Conservation (phyloP, 2,888 invertebrate species). For the Danaus chrysippus region DNA sequence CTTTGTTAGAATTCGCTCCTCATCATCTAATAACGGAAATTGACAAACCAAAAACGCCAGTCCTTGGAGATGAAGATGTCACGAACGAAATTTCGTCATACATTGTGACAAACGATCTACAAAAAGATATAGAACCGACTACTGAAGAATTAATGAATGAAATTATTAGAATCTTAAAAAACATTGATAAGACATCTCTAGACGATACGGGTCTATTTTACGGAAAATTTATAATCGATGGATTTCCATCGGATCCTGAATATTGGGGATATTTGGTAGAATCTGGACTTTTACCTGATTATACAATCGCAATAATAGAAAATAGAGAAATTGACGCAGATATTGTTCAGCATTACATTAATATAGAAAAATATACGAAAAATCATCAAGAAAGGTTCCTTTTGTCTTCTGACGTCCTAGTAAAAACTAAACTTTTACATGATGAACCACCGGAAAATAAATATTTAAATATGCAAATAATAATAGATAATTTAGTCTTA, state of each 20-base stretch:
- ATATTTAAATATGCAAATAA: slow-evolving; percentile 40
- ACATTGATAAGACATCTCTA: slow-evolving; percentile 52
- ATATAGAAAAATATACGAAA: slow-evolving; percentile 49
- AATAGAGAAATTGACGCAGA: slow-evolving; percentile 62
- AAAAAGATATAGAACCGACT: slow-evolving; percentile 62
- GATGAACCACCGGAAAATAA: slow-evolving; percentile 32
- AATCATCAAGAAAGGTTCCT: slow-evolving; percentile 49
- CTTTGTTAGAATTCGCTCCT: slow-evolving; percentile 58
- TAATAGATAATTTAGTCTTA: slow-evolving; percentile 42
- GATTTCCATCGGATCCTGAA: slow-evolving; percentile 71
- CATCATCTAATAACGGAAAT: slow-evolving; percentile 41
- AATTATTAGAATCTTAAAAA: slow-evolving; percentile 53
- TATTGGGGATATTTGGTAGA: slow-evolving; percentile 67
- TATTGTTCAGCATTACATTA: slow-evolving; percentile 53
- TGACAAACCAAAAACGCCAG: slow-evolving; percentile 54
- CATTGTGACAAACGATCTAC: slow-evolving; percentile 58
- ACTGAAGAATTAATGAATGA: slow-evolving; percentile 64
- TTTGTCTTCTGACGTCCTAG: slow-evolving; percentile 52
- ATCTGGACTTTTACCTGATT: slow-evolving; percentile 71
- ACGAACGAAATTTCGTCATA: slow-evolving; percentile 54
- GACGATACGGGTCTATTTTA: slow-evolving; percentile 45
- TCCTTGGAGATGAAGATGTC: slow-evolving; percentile 69
- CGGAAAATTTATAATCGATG: slow-evolving; percentile 81
- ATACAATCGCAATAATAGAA: slow-evolving; percentile 77
- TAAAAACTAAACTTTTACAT: slow-evolving; percentile 47